These are phyloP conservation scores for Oncorhynchus keta DNA, from an alignment of 2,113 vertebrate genomes.

Conservation along the genomic window DNA sequence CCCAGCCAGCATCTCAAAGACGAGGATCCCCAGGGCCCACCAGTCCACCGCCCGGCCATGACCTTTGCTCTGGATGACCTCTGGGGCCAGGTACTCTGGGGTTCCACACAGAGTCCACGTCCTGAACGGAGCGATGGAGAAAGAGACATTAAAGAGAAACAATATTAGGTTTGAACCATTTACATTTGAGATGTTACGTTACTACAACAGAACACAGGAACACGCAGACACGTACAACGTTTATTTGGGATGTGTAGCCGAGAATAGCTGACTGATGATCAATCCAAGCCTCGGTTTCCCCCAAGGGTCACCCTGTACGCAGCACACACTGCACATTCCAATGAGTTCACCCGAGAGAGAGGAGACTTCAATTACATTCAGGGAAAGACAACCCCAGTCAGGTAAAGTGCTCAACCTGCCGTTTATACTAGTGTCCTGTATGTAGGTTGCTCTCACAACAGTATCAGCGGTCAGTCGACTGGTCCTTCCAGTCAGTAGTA, in stretches of 20 bases:
- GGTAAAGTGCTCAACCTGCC: conserved; percentile 7
- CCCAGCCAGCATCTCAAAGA: conserved; percentile 97
- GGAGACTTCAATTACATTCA: neutral
- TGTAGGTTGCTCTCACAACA: too few species aligned
- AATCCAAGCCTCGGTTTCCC: neutral
- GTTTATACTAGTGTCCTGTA: too few species aligned
- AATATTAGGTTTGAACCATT: too few species aligned
- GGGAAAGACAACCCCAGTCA: neutral
- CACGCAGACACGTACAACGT: neutral
- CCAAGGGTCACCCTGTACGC: too few species aligned
- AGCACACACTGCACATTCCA: neutral
- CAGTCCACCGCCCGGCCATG: conserved; percentile 94
- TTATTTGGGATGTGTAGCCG: too few species aligned
- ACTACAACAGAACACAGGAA: neutral
- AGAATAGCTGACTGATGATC: neutral
- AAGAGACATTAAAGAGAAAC: neutral
- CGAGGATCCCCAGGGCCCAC: conserved; percentile 94
- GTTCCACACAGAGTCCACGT: conserved; percentile 97
- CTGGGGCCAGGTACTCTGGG: conserved; percentile 92
- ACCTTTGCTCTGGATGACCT: conserved; percentile 97
- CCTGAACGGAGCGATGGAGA: conserved; percentile 60
- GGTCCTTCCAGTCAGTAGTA: too few species aligned
- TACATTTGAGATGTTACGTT: too few species aligned
- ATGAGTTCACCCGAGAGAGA: neutral
- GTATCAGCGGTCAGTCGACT: too few species aligned